Evolutionary conservation across 2,888 invertebrate genomes (phyloP).

Genomic region (Atethmia centrago): DNA sequence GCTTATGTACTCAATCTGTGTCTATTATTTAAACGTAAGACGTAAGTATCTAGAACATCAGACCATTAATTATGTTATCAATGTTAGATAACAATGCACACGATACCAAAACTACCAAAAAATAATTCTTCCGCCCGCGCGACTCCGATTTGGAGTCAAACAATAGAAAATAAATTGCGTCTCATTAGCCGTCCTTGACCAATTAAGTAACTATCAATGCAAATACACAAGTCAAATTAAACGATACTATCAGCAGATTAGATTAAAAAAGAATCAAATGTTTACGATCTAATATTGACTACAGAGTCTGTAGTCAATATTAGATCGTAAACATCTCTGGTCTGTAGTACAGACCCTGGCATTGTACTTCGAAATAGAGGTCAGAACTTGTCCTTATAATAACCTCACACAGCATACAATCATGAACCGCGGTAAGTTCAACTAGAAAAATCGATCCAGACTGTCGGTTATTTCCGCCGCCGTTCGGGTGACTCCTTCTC

Average conservation of each 20-base stretch:
- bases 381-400: constrained; percentile 58
- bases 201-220: constrained; percentile 14
- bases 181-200: no score
- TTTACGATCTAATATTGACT: not conserved
- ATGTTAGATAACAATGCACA: constrained; percentile 3
- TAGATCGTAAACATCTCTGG: no score
- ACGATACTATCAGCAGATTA: constrained; percentile 29
- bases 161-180: no score
- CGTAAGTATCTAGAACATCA: not conserved
- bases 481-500: constrained; percentile 68
- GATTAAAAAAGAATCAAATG: no score
- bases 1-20: not conserved
- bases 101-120: constrained; percentile 17
- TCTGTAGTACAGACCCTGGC: constrained; percentile 54
- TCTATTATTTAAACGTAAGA: not conserved
- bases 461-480: constrained; percentile 71
- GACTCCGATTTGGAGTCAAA: no score
- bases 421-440: constrained; percentile 79
- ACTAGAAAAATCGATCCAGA: constrained; percentile 82
- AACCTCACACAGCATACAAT: constrained; percentile 73
- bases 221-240: constrained; percentile 16
- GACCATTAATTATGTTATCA: constrained; percentile 15
- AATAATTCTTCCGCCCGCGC: no score
- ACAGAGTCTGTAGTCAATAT: no score
- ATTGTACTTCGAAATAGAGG: constrained; percentile 33